These are phyloP conservation scores for Stigmatopora nigra DNA, from an alignment of 2,113 vertebrate genomes.

Conservation along the genomic window DNA sequence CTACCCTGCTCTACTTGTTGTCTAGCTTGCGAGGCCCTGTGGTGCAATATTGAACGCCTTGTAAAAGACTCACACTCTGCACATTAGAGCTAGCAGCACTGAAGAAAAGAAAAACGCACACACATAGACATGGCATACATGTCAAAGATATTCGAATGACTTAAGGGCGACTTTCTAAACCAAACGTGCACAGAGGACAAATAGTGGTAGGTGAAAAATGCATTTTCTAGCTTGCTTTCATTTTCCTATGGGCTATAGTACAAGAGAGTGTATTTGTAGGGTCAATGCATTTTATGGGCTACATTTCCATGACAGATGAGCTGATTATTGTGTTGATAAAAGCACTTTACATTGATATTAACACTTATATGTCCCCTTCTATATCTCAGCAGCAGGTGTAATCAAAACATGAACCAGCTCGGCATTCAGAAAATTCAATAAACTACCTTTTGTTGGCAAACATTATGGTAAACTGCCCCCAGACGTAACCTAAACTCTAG, in stretches of 20 bases:
- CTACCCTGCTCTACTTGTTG: constrained; percentile 49
- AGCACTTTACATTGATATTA: neutral
- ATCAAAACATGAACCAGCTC: neutral
- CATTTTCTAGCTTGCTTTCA: constrained; percentile 44
- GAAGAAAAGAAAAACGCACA: constrained; percentile 14
- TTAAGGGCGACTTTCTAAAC: constrained; percentile 50
- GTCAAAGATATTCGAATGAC: constrained; percentile 45
- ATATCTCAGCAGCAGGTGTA: neutral
- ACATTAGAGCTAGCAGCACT: constrained; percentile 44
- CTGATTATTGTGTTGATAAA: no score
- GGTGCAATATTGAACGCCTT: constrained; percentile 62
- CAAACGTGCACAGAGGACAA: constrained; percentile 47
- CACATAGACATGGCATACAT: constrained; percentile 14
- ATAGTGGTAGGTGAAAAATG: constrained; percentile 27
- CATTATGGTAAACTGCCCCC: constrained; percentile 20
- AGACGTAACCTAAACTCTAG: constrained; percentile 41
- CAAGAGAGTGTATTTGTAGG: constrained; percentile 28
- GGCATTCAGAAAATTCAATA: neutral
- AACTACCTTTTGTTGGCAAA: neutral
- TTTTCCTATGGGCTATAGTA: constrained; percentile 45
- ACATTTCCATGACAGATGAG: no score
- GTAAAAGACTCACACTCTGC: constrained; percentile 57
- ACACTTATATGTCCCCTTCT: neutral
- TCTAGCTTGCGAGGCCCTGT: constrained; percentile 50
- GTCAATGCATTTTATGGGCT: constrained; percentile 15